These are phyloP conservation scores for Halcyon leucocephala DNA, from an alignment of 2,797 vertebrate species.

Conservation along the genomic window DNA sequence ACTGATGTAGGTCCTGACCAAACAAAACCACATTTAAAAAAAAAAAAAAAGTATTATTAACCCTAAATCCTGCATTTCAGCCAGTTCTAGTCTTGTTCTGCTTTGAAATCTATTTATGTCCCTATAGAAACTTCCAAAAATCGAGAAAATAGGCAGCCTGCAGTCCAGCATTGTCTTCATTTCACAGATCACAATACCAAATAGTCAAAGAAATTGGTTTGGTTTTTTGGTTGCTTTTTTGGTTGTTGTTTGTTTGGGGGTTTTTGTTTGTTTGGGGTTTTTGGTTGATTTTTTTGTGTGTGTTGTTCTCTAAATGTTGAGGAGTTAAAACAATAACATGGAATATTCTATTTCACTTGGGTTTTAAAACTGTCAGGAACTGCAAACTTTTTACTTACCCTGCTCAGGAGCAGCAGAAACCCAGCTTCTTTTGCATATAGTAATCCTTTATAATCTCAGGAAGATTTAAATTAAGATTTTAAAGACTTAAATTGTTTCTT, in stretches of 20 bases:
- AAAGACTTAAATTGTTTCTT: neutral
- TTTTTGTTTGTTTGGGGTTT: no score
- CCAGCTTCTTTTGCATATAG: neutral
- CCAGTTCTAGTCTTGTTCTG: neutral
- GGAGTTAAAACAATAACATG: neutral
- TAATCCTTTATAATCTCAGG: neutral
- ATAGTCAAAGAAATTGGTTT: neutral
- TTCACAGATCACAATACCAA: neutral
- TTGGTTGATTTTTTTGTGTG: no score
- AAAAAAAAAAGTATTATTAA: neutral
- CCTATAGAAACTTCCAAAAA: neutral
- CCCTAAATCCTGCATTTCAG: neutral
- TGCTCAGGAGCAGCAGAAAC: neutral
- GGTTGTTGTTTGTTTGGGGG: no score
- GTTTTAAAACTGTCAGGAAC: neutral
- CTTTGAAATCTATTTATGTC: slow-evolving; percentile 48
- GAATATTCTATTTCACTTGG: neutral
- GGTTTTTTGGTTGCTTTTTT: no score
- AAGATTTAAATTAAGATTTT: neutral
- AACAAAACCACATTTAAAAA: slow-evolving; percentile 39
- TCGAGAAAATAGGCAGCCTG: neutral
- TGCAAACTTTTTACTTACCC: neutral
- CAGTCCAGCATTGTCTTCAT: neutral
- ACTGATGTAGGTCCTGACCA: slow-evolving; percentile 47
- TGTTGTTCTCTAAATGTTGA: neutral